phyloP scores from a whole-genome alignment of 2,888 invertebrate species.

The Busseola fusca region DNA sequence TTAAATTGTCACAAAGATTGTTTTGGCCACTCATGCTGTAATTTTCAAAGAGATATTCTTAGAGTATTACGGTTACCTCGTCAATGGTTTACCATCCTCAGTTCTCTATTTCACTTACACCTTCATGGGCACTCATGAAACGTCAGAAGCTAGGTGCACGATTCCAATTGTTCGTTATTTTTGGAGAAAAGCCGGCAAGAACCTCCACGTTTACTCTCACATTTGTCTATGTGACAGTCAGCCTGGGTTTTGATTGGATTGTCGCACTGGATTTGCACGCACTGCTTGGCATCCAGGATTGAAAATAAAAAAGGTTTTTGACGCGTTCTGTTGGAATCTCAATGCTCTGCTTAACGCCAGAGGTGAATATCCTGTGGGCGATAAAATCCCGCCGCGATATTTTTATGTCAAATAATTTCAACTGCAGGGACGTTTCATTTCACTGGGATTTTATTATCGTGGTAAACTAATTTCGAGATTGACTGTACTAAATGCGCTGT shows the following conservation, averaged over 20 bases:
- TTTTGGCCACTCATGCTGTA: conserved; percentile 2
- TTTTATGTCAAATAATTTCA: neutral
- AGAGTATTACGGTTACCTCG: neutral
- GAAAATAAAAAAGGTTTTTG: neutral
- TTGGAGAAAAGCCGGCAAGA: neutral
- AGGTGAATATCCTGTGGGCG: neutral
- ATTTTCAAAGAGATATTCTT: neutral
- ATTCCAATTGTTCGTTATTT: neutral
- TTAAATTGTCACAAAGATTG: conserved; percentile 1
- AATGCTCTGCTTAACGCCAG: no score
- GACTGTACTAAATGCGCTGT: neutral
- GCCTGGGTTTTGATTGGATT: neutral
- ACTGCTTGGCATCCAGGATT: neutral
- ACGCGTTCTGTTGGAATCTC: no score
- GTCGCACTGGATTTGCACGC: neutral
- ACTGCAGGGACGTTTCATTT: neutral
- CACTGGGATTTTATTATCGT: neutral
- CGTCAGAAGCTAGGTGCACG: neutral
- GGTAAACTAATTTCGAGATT: neutral
- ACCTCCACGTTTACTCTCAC: neutral
- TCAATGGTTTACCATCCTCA: neutral
- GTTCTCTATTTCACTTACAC: neutral
- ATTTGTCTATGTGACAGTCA: neutral
- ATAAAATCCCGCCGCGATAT: no score
- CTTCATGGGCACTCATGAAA: neutral